These are phyloP conservation scores for Drosophila kurseongensis DNA, from an alignment of 1,140 invertebrate genomes.

Conservation along the genomic window DNA sequence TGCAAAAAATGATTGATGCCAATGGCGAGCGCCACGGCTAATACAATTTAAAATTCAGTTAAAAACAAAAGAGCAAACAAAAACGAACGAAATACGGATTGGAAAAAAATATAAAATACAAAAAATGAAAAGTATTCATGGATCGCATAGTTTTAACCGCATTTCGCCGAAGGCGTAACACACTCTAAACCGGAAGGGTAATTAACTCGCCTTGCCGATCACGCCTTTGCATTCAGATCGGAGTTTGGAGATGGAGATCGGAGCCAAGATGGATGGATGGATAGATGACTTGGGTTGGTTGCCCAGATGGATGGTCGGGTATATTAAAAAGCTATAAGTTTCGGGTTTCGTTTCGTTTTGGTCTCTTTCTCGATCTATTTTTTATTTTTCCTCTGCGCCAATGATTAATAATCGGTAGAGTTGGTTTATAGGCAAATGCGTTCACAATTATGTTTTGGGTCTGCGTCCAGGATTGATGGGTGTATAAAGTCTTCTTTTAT, in stretches of 20 bases:
- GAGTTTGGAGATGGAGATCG: conserved; percentile 13
- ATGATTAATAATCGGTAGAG: conserved; percentile 73
- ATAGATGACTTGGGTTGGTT: conserved; percentile 25
- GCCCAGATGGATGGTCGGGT: conserved; percentile 35
- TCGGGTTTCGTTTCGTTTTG: conserved; percentile 45
- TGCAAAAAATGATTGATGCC: conserved; percentile 78
- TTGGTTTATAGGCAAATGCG: conserved; percentile 65
- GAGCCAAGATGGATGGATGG: conserved; percentile 22
- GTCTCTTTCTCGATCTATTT: conserved; percentile 10
- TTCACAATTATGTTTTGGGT: conserved; percentile 67
- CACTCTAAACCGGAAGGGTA: conserved; percentile 84
- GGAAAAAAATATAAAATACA: conserved; percentile 14
- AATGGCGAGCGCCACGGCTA: conserved; percentile 60
- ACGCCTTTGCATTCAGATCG: conserved; percentile 80
- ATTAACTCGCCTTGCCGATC: conserved; percentile 84
- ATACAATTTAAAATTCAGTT: conserved; percentile 81
- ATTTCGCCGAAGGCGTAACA: conserved; percentile 82
- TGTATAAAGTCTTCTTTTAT: conserved; percentile 82
- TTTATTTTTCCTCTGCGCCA: conserved; percentile 27
- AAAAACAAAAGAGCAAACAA: conserved; percentile 58
- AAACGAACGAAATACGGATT: conserved; percentile 20
- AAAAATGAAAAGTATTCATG: conserved; percentile 60
- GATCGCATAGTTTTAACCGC: conserved; percentile 76
- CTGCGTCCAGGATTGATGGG: conserved; percentile 69
- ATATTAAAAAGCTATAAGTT: conserved; percentile 82